Conservation (phyloP, 2,888 invertebrate genomes). For the Drosophila tripunctata region DNA sequence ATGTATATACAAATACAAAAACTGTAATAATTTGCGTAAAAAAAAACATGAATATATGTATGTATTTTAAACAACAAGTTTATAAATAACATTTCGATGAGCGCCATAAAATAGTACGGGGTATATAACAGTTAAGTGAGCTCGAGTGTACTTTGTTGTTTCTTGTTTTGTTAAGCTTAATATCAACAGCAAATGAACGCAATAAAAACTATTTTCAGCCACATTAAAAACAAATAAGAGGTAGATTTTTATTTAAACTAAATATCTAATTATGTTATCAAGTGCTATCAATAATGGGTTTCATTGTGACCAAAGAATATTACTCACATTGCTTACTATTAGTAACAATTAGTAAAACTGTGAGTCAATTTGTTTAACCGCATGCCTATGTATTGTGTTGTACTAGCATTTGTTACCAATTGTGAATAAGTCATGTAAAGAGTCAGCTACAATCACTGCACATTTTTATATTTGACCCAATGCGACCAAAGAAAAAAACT, state of each 20-base stretch:
- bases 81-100: no score
- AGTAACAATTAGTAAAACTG: not conserved
- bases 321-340: not conserved
- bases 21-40: no score
- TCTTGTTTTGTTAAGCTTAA: slow-evolving; percentile 2
- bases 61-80: no score
- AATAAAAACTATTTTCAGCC: no score
- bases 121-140: no score
- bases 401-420: slow-evolving; percentile 3
- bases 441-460: not conserved
- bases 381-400: not conserved
- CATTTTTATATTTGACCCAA: not conserved
- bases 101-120: no score
- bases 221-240: no score
- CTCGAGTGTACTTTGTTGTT: no score
- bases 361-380: slow-evolving; percentile 2
- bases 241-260: not conserved
- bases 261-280: not conserved
- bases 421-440: not conserved
- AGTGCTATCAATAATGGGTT: not conserved
- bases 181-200: no score
- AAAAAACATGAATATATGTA: no score
- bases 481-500: slow-evolving; percentile 23
- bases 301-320: not conserved
- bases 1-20: no score